These are phyloP conservation scores for Agrenia bidenticulata DNA, from an alignment of 2,888 invertebrate species.

Conservation along the genomic window DNA sequence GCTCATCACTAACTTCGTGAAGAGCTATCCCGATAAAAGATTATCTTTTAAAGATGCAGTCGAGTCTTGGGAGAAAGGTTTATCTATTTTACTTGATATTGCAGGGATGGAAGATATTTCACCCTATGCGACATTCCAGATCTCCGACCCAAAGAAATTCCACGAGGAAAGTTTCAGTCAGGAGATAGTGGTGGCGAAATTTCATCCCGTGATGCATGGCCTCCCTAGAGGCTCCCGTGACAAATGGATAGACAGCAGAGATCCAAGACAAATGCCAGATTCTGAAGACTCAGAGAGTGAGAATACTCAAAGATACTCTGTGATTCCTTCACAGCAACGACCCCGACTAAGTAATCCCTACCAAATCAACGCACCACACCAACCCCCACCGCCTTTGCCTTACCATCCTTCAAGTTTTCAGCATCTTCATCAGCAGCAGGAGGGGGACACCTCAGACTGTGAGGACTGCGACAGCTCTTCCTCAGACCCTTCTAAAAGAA, in stretches of 20 bases:
- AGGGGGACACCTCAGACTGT: slow-evolving; percentile 19
- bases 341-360: slow-evolving; percentile 43
- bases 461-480: slow-evolving; percentile 24
- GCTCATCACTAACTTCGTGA: too few relatives aligned
- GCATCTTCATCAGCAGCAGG: slow-evolving; percentile 29
- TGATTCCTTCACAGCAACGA: slow-evolving; percentile 35
- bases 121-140: slow-evolving; percentile 87
- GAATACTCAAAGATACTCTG: slow-evolving; percentile 41
- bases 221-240: slow-evolving; percentile 44
- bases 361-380: slow-evolving; percentile 39
- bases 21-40: too few relatives aligned
- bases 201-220: slow-evolving; percentile 47
- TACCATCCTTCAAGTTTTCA: slow-evolving; percentile 24
- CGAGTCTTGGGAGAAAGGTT: too few relatives aligned
- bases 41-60: too few relatives aligned
- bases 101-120: slow-evolving; percentile 79
- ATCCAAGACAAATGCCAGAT: slow-evolving; percentile 32
- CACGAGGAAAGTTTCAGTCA: slow-evolving; percentile 49
- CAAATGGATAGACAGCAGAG: slow-evolving; percentile 45
- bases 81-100: background rate
- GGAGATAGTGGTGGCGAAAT: slow-evolving; percentile 51
- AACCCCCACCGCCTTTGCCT: slow-evolving; percentile 22
- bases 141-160: slow-evolving; percentile 67
- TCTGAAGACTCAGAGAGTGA: slow-evolving; percentile 45
- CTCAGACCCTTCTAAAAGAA: slow-evolving; percentile 12